A percentile compares a stretch with the other conserved stretches of the same genome.
Conservation (phyloP, 2,888 invertebrate species). For the Octonoba sinensis region DNA sequence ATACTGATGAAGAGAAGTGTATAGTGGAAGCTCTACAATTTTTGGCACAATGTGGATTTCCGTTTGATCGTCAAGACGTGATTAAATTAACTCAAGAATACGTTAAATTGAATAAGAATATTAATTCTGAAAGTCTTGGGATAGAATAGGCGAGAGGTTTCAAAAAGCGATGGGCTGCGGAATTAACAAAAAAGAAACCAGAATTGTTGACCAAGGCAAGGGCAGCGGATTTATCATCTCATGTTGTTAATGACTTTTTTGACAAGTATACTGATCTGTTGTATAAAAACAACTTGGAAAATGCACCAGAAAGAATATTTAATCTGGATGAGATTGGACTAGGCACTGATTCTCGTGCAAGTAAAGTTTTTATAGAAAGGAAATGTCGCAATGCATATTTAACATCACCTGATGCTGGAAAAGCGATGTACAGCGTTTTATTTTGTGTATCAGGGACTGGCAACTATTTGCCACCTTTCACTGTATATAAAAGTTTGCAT, state of each 20-base stretch:
- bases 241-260: too few species aligned
- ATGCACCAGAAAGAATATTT: neutral
- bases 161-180: too few species aligned
- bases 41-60: conserved; percentile 4
- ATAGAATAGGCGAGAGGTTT: too few species aligned
- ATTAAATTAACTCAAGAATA: conserved; percentile 1
- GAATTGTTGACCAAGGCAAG: too few species aligned
- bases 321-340: neutral
- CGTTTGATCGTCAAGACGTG: conserved; percentile 21
- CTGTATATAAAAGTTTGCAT: conserved; percentile 14
- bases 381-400: neutral
- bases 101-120: neutral
- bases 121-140: too few species aligned
- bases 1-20: neutral
- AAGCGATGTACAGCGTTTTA: conserved; percentile 1
- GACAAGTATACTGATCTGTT: too few species aligned
- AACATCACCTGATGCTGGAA: neutral
- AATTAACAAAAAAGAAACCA: too few species aligned
- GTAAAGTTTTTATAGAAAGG: neutral
- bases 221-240: too few species aligned
- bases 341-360: neutral
- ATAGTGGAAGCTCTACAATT: conserved; percentile 13
- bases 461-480: conserved; percentile 1
- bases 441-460: neutral
- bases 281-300: neutral